phyloP scores from a whole-genome alignment of 2,113 vertebrate species.

The Pardalotus punctatus region DNA sequence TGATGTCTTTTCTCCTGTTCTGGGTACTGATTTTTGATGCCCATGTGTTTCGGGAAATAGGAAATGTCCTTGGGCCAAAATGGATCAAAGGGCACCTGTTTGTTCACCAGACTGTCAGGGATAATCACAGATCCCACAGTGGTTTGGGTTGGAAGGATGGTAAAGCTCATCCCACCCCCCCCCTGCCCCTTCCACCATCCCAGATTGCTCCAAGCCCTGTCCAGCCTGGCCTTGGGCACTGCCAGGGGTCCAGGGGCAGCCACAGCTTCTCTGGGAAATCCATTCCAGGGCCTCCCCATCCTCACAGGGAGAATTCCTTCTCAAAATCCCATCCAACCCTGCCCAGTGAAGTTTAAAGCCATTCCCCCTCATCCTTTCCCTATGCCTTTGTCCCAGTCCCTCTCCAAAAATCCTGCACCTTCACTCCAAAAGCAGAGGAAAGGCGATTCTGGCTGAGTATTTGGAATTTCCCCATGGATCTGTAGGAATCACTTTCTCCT shows the following conservation, averaged over 20 bases:
- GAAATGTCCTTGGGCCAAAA: too few species aligned
- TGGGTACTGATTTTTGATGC: too few species aligned
- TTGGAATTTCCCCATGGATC: rapidly evolving
- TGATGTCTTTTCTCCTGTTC: too few species aligned
- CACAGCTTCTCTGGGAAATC: background rate
- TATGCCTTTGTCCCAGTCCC: background rate
- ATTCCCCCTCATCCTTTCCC: background rate
- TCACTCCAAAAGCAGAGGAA: rapidly evolving
- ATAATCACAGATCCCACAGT: too few species aligned
- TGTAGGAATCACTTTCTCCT: background rate
- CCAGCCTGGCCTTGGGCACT: background rate
- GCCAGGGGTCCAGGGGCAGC: background rate
- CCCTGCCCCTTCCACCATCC: rapidly evolving
- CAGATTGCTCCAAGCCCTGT: background rate
- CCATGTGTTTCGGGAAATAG: too few species aligned
- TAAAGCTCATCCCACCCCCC: too few species aligned
- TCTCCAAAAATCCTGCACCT: background rate
- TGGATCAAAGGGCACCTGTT: rapidly evolving
- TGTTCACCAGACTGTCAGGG: background rate
- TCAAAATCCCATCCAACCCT: rapidly evolving
- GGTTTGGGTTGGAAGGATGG: background rate
- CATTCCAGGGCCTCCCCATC: rapidly evolving
- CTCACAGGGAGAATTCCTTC: background rate
- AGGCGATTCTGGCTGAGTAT: rapidly evolving
- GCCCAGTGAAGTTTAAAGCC: rapidly evolving